Evolutionary conservation across 2,113 vertebrate genomes (phyloP).

Genomic region (Amia ocellicauda): DNA sequence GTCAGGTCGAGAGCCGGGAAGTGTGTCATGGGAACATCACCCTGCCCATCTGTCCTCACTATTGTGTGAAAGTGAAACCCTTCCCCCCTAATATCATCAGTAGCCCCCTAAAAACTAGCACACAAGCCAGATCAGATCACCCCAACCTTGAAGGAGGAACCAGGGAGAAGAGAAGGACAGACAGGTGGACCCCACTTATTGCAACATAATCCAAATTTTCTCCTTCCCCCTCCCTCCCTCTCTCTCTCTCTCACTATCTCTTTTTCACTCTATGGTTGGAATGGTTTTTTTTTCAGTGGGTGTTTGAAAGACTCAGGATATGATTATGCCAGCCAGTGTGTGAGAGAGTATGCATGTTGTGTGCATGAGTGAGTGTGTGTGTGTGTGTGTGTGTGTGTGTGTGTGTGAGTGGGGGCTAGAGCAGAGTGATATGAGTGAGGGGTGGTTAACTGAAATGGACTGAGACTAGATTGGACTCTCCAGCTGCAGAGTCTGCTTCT

Average conservation of each 20-base stretch:
- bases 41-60: too few relatives aligned
- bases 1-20: background rate
- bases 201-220: background rate
- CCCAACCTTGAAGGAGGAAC: conserved; percentile 44
- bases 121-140: conserved; percentile 36
- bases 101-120: conserved; percentile 13
- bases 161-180: background rate
- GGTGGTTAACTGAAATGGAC: too few relatives aligned
- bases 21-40: background rate
- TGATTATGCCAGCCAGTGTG: too few relatives aligned
- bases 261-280: background rate
- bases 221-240: background rate
- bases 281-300: too few relatives aligned
- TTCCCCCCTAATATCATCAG: conserved; percentile 22
- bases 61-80: conserved; percentile 35
- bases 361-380: background rate
- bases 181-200: conserved; percentile 9
- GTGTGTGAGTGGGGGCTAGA: background rate
- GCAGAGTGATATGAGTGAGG: conserved; percentile 20
- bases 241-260: background rate
- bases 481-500: too few relatives aligned
- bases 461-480: too few relatives aligned
- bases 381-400: conserved; percentile 7
- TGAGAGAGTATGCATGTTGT: too few relatives aligned
- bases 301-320: too few relatives aligned